Percentiles rank a stretch among this genome's conserved stretches.
Conservation (phyloP, 1,140 invertebrate genomes). For the Achroia grisella region DNA sequence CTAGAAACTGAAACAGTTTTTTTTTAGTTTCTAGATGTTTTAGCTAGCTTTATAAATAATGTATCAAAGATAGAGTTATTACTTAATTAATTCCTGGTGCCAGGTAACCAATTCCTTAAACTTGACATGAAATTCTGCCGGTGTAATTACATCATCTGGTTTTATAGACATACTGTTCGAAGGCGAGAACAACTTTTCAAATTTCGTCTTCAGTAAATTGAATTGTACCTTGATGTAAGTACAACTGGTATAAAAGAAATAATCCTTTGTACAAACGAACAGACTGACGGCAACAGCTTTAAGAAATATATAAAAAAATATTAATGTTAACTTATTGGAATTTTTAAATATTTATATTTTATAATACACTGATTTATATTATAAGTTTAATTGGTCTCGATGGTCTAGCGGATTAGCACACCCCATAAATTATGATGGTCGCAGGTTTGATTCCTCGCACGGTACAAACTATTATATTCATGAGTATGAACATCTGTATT, state of each 20-base stretch:
- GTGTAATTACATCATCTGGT: background rate
- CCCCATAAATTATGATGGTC: too few species aligned
- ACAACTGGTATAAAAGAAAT: conserved; percentile 26
- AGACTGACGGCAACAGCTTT: conserved; percentile 12
- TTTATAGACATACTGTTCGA: background rate
- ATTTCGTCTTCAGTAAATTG: conserved; percentile 14
- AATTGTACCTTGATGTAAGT: conserved; percentile 31
- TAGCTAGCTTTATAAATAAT: too few species aligned
- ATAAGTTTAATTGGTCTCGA: too few species aligned
- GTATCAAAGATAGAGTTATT: background rate
- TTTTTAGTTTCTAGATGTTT: too few species aligned
- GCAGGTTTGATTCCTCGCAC: too few species aligned
- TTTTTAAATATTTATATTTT: too few species aligned
- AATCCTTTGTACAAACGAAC: conserved; percentile 11
- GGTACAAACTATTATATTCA: too few species aligned
- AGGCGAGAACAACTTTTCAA: conserved; percentile 14
- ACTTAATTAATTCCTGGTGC: conserved; percentile 13
- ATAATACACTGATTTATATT: too few species aligned
- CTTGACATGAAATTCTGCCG: conserved; percentile 4
- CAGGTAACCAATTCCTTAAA: conserved; percentile 9
- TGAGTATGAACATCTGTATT: too few species aligned
- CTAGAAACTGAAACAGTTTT: too few species aligned
- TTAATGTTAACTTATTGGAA: background rate
- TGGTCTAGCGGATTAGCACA: too few species aligned
- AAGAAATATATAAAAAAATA: conserved; percentile 6